Base-by-base conservation (phyloP, 2,797 vertebrate species). In the Mus spretus region DNA sequence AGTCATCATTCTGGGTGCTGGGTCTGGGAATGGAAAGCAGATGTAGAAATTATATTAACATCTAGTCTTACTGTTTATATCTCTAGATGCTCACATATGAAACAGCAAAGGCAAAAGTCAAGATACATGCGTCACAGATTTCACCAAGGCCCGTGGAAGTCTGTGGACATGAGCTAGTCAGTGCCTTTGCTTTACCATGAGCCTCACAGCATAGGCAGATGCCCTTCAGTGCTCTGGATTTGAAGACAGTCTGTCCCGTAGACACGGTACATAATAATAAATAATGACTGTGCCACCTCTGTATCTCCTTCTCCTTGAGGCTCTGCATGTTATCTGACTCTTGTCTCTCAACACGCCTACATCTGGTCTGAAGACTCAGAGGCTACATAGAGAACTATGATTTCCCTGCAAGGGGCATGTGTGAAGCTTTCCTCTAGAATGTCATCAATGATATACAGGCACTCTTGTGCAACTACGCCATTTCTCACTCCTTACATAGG, bases 401-500 rank as follows among this genome's bases (percentile, higher is more conserved):
- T 9, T 81, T 90, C 9, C 7, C 6, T 24, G 31, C 8, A 3
- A 31, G 11, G 19, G 24, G 3, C 34, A 8, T n/a, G 2, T 15
- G 37, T 17, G 4, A 50, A 34, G 1, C 28, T 24, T 11, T 61
- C 31, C 26, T 7, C 17, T 2, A 55, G 40, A 53, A 57, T 1
- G 74, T 53, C 81, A 47, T 14, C 19, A 26, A 34, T 11, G 61
- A 53, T n/a, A 28, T 14, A 17, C 3, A 75, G 34, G 3, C 77
- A 1, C 70, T 34, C 2, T 31, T 13, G 14, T 53, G 0, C 1
- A 28, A 47, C 4, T 50, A 11, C 2, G 11, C 1, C 0, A 3
- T 8, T 57, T 84, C 19, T 55, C 19, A 24, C 1, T 0, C 0
- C 74, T 57, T 20, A 24, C 1, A 9, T 28, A 40, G 6, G 19